These are phyloP conservation scores for Gymnogyps californianus DNA, from an alignment of 2,113 vertebrate species.

Conservation along the genomic window DNA sequence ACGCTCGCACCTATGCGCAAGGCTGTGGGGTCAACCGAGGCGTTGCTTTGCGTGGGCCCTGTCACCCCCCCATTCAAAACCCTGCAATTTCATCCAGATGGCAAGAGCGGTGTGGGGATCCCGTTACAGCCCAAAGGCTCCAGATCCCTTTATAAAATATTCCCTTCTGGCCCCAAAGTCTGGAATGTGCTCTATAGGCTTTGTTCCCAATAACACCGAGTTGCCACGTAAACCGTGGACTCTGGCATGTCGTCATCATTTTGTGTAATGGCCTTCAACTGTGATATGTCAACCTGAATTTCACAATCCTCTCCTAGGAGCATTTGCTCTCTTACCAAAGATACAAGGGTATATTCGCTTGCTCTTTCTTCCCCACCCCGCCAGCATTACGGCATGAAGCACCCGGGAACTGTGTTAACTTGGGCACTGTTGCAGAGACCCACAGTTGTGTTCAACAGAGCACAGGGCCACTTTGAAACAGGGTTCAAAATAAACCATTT, in stretches of 20 bases:
- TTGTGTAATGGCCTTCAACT: not conserved
- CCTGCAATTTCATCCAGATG: not conserved
- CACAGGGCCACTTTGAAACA: not conserved
- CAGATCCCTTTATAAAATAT: not conserved
- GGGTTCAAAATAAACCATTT: not conserved
- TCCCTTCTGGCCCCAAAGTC: not conserved
- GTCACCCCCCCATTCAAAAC: not conserved
- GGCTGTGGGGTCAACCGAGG: not conserved
- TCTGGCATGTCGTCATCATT: not conserved
- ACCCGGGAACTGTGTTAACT: accelerated
- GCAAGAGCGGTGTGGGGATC: not conserved
- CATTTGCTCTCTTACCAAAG: not conserved
- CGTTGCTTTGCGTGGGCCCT: not conserved
- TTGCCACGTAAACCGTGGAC: not conserved
- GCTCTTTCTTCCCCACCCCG: accelerated
- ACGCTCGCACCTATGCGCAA: accelerated
- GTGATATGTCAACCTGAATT: not conserved
- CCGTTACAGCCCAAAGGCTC: not conserved
- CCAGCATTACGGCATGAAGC: not conserved
- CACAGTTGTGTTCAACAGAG: not conserved
- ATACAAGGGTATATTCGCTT: not conserved
- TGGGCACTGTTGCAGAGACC: not conserved
- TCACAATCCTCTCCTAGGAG: not conserved
- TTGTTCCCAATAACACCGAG: not conserved
- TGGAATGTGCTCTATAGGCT: not conserved